Evolutionary conservation across 2,797 vertebrate genomes (phyloP), one percentile per base, ranked within the genome.

Genomic region (Choloepus didactylus): DNA sequence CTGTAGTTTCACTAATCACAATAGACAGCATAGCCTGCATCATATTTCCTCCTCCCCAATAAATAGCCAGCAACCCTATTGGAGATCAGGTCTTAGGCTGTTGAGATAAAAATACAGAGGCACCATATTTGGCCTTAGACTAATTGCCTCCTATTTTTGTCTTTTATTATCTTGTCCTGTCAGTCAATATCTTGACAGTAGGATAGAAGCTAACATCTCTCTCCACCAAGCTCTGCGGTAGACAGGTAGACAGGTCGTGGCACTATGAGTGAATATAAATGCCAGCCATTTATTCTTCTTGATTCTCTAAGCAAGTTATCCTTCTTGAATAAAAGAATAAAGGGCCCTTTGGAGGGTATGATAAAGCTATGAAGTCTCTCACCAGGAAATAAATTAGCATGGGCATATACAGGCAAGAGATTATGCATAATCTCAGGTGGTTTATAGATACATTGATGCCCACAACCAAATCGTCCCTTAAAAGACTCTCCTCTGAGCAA

Each of bases 111-210:
- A 35, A 29, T 29, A 69, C 35, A 75, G 77, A 88, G 73, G 19
- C n/a, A 83, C 16, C 81, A 88, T 54, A 66, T 94, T 89, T 89
- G 80, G 90, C 75, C 70, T 94, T 59, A 19, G 60, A 88, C 90
- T 29, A 35, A 21, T 67, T 79, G 82, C 69, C 49, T 93, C 60
- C 73, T 77, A 10, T 29, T 70, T 87, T 66, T 88, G 64, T 51
- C 70, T 93, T 87, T 89, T 91, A 85, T 91, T 88, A 81, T 72
- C 90, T 94, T 93, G 59, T 88, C 70, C 73, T 94, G 75, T 18
- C 60, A 56, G 41, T 96, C 73, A 83, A 59, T 59, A 27, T 92
- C 79, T 93, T 90, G 75, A 94, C 85, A 87, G 27, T 12, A 19
- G 69, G 70, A 82, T 49, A 46, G 54, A 46, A 70, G 92, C 79